Conservation (phyloP, 2,888 invertebrate genomes). For the Copidosoma aretas region DNA sequence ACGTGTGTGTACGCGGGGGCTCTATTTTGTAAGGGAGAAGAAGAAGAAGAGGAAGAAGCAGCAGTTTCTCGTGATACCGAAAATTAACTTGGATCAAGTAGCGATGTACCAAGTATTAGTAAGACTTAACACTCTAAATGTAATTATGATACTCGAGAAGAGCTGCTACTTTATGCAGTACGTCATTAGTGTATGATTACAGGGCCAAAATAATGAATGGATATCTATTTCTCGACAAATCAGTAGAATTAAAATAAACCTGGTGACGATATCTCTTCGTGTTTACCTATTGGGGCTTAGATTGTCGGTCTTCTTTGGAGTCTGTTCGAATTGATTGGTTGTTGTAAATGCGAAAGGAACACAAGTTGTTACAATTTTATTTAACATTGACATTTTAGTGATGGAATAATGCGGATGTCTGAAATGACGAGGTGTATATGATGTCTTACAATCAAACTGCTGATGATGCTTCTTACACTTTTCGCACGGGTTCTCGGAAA, state of each 20-base stretch:
- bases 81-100: constrained; percentile 24
- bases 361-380: constrained; percentile 25
- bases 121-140: constrained; percentile 12
- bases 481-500: not conserved
- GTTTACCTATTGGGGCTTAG: constrained; percentile 34
- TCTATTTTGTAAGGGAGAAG: constrained; percentile 32
- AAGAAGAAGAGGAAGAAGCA: constrained; percentile 12
- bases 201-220: constrained; percentile 14
- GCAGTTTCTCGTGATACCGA: constrained; percentile 14
- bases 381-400: constrained; percentile 10
- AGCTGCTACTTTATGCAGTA: constrained; percentile 14
- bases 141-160: constrained; percentile 2
- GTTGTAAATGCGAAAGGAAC: constrained; percentile 4
- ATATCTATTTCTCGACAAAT: constrained; percentile 23
- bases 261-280: constrained; percentile 11
- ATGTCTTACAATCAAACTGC: not conserved
- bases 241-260: constrained; percentile 21
- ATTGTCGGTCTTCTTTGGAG: constrained; percentile 34
- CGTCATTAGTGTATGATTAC: constrained; percentile 17
- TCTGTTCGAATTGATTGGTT: constrained; percentile 26
- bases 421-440: not conserved
- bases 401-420: constrained; percentile 4
- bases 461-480: not conserved
- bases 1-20: constrained; percentile 4
- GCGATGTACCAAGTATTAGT: no score